Conservation (phyloP, 2,113 vertebrate genomes). For the Triplophysa rosa region DNA sequence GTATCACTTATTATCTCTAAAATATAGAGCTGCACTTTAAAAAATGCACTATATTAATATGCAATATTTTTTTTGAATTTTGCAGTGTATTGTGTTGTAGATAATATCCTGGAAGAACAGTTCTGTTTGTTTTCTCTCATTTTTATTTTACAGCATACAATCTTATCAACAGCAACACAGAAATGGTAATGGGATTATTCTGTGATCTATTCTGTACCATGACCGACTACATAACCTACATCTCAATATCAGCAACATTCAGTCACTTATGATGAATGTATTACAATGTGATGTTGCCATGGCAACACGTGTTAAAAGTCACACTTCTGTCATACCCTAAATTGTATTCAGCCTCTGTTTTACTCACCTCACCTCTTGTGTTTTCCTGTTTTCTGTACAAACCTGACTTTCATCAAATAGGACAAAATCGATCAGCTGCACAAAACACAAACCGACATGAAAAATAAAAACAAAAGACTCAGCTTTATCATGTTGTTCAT, state of each 20-base stretch:
- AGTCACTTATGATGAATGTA: constrained; percentile 55
- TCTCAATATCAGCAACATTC: constrained; percentile 50
- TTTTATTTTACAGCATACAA: too few relatives aligned
- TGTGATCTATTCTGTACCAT: constrained; percentile 7
- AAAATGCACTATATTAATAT: too few relatives aligned
- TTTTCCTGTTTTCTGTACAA: too few relatives aligned
- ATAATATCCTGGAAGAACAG: too few relatives aligned
- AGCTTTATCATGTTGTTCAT: too few relatives aligned
- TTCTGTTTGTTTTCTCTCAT: too few relatives aligned
- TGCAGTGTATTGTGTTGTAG: too few relatives aligned
- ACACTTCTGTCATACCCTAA: constrained; percentile 9
- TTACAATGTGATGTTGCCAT: constrained; percentile 47
- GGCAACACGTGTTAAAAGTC: constrained; percentile 61
- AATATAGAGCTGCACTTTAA: not conserved
- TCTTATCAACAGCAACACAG: not conserved
- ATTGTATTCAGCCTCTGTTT: not conserved
- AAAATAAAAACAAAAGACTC: too few relatives aligned
- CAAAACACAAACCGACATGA: too few relatives aligned
- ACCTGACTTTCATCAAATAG: too few relatives aligned
- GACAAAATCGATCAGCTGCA: too few relatives aligned
- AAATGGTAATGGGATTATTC: constrained; percentile 39
- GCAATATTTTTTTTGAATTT: too few relatives aligned
- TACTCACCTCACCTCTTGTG: not conserved
- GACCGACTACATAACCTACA: constrained; percentile 49
- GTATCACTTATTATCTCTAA: not conserved